A percentile compares a stretch with the other conserved stretches of the same genome.
These are phyloP conservation scores for Phymastichus coffea DNA, from an alignment of 1,140 invertebrate species.

Conservation along the genomic window DNA sequence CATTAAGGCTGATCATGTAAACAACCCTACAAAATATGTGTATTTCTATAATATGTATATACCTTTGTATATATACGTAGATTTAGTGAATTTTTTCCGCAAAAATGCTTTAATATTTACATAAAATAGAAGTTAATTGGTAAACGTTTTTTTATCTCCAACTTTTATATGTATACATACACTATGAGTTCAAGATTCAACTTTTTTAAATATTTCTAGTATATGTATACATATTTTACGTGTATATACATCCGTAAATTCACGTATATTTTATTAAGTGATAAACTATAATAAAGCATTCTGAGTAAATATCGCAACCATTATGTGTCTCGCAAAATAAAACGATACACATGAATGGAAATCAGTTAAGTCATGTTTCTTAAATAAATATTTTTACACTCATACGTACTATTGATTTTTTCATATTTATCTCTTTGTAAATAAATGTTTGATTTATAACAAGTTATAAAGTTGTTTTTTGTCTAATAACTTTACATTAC, in stretches of 20 bases:
- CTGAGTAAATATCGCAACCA: conserved; percentile 58
- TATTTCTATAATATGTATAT: conserved; percentile 51
- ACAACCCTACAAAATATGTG: conserved; percentile 59
- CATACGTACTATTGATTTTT: conserved; percentile 27
- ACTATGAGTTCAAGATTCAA: conserved; percentile 39
- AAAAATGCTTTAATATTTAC: conserved; percentile 46
- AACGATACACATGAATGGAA: conserved; percentile 46
- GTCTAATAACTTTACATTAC: conserved; percentile 27
- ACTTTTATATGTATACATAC: conserved; percentile 26
- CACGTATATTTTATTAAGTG: no score
- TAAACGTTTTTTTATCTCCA: conserved; percentile 46
- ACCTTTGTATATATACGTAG: conserved; percentile 41
- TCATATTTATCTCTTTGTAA: conserved; percentile 30
- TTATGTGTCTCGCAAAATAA: conserved; percentile 48
- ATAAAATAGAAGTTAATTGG: conserved; percentile 56
- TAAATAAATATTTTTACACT: conserved; percentile 35
- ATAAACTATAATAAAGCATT: conserved; percentile 56
- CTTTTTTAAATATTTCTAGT: conserved; percentile 47
- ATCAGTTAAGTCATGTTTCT: conserved; percentile 24
- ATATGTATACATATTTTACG: conserved; percentile 37
- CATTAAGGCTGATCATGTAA: conserved; percentile 58
- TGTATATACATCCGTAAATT: conserved; percentile 17
- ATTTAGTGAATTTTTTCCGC: conserved; percentile 41
- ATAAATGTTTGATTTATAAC: conserved; percentile 49
- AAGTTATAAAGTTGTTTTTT: conserved; percentile 34